A percentile compares a stretch with the other conserved stretches of the same genome.
phyloP scores from a whole-genome alignment of 2,113 vertebrate genomes.

The Lynx canadensis region DNA sequence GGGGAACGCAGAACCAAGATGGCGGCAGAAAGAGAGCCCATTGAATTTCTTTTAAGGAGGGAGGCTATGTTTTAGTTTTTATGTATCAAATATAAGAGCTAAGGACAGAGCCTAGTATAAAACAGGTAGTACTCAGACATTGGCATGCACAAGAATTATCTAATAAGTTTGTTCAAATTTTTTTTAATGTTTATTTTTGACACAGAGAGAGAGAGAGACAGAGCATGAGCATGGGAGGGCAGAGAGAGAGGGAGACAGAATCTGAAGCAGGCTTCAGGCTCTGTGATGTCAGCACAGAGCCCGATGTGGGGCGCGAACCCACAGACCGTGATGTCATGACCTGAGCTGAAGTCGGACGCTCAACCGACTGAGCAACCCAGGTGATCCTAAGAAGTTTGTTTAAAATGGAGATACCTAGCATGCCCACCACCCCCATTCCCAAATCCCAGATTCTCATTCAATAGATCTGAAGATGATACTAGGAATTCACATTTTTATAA shows the following conservation, averaged over 20 bases:
- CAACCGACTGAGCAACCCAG: no score
- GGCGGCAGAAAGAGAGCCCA: not conserved
- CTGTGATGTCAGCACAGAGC: no score
- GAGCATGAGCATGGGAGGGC: no score
- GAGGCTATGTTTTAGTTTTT: not conserved
- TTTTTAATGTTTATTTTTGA: no score
- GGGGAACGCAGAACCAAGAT: no score
- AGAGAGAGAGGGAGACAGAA: no score
- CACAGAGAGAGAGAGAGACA: no score
- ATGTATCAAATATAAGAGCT: not conserved
- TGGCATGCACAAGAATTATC: not conserved
- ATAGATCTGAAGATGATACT: not conserved
- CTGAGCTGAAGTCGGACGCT: no score
- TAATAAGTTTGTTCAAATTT: not conserved
- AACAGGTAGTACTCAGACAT: not conserved
- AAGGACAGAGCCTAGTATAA: not conserved
- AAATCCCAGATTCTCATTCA: not conserved
- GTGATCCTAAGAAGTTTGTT: not conserved
- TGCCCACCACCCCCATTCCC: fast-evolving
- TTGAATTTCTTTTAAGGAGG: not conserved
- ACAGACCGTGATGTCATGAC: no score
- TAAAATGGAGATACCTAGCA: not conserved
- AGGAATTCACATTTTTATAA: not conserved
- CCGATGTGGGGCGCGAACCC: no score
- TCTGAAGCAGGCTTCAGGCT: no score